Conservation (phyloP, 2,888 invertebrate genomes). For the Leptinotarsa peninsularis region DNA sequence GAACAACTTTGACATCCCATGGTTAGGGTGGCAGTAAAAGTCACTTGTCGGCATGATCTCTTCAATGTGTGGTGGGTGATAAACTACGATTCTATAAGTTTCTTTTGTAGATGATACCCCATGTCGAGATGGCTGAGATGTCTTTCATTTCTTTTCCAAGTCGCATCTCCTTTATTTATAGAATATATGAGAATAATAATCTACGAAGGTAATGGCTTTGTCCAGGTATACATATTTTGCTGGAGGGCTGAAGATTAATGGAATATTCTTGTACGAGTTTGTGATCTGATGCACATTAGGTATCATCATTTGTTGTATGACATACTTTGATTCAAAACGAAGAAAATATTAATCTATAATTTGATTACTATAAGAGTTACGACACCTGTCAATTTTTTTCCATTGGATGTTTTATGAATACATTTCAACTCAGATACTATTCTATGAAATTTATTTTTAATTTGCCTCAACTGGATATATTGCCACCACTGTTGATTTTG, state of each 20-base stretch:
- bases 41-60: constrained; percentile 31
- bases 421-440: no score
- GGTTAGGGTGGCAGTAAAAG: constrained; percentile 48
- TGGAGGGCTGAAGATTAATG: neutral
- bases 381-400: no score
- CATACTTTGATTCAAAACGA: no score
- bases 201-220: neutral
- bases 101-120: constrained; percentile 13
- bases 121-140: constrained; percentile 1
- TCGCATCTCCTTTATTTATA: constrained; percentile 16
- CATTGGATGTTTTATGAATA: no score
- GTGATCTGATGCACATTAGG: neutral
- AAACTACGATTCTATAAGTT: constrained; percentile 20
- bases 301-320: no score
- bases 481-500: neutral
- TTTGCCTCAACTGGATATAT: no score
- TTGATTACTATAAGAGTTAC: no score
- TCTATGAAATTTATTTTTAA: no score
- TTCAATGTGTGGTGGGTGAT: constrained; percentile 25
- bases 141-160: neutral
- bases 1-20: constrained; percentile 45
- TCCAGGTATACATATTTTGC: neutral
- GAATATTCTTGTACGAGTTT: neutral
- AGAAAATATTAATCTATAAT: no score
- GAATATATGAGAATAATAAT: neutral